These are phyloP conservation scores for Sciurus carolinensis DNA, from an alignment of 2,797 vertebrate genomes.

Conservation along the genomic window DNA sequence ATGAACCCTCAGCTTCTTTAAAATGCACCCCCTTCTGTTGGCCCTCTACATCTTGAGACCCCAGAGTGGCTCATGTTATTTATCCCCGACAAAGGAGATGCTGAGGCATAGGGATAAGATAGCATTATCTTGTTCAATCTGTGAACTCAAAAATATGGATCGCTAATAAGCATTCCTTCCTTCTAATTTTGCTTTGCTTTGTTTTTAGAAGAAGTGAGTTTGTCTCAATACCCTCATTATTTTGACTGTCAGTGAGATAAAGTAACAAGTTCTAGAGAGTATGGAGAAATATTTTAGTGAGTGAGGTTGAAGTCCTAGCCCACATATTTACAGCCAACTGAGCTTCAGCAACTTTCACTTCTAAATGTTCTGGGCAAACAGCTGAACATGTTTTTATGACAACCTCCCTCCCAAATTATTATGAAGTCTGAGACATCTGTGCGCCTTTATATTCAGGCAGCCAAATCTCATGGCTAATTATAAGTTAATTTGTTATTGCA, in stretches of 20 bases:
- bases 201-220: background rate
- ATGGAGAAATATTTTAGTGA: background rate
- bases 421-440: slow-evolving; percentile 62
- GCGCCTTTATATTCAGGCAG: slow-evolving; percentile 18
- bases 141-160: background rate
- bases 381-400: slow-evolving; percentile 76
- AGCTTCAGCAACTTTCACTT: slow-evolving; percentile 9
- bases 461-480: slow-evolving; percentile 50
- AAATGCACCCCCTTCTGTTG: background rate
- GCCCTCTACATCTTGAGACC: background rate
- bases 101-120: background rate
- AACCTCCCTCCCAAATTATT: slow-evolving; percentile 46
- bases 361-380: slow-evolving; percentile 62
- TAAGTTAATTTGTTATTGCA: slow-evolving; percentile 42
- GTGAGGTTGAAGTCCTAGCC: background rate
- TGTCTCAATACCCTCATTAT: background rate
- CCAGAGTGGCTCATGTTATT: background rate
- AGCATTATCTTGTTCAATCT: background rate
- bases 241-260: background rate
- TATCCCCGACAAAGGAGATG: background rate
- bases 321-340: background rate
- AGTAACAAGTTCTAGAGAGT: background rate
- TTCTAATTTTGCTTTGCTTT: background rate
- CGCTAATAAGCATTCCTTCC: background rate
- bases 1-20: background rate